Evolutionary conservation across 2,888 invertebrate species (phyloP).

Genomic region (Tethea ocularis): DNA sequence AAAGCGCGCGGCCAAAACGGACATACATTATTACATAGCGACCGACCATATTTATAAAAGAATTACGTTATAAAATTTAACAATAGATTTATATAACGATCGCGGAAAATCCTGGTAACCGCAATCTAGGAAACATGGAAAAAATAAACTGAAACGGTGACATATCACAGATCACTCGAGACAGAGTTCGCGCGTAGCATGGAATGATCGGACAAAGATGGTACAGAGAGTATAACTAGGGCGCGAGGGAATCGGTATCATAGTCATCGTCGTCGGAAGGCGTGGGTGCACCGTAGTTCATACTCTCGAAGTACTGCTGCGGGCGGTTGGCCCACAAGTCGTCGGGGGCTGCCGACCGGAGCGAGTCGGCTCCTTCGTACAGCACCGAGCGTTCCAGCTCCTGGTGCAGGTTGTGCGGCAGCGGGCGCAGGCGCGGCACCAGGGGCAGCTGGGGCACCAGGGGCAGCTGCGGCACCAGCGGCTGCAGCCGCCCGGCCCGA

Average conservation of each 20-base stretch:
- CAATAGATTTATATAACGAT: background rate
- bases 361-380: constrained; percentile 26
- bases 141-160: constrained; percentile 34
- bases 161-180: constrained; percentile 62
- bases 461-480: constrained; percentile 46
- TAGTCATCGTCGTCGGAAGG: constrained; percentile 42
- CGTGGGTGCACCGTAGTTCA: constrained; percentile 74
- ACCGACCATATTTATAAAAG: background rate
- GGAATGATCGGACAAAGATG: constrained; percentile 32
- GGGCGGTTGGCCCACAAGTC: constrained; percentile 80
- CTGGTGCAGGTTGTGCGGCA: constrained; percentile 52
- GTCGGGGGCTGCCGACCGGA: constrained; percentile 38
- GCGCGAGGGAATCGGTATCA: constrained; percentile 67
- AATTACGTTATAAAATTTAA: background rate
- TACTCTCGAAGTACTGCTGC: constrained; percentile 87
- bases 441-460: constrained; percentile 23
- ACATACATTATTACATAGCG: constrained; percentile 2
- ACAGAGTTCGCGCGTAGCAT: constrained; percentile 32
- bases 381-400: constrained; percentile 52
- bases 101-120: constrained; percentile 11
- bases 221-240: constrained; percentile 15
- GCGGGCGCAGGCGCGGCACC: constrained; percentile 63
- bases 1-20: background rate
- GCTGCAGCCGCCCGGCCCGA: constrained; percentile 56
- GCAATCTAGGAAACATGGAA: constrained; percentile 21